phyloP scores from a whole-genome alignment of 2,113 vertebrate species.

The Vimba vimba region DNA sequence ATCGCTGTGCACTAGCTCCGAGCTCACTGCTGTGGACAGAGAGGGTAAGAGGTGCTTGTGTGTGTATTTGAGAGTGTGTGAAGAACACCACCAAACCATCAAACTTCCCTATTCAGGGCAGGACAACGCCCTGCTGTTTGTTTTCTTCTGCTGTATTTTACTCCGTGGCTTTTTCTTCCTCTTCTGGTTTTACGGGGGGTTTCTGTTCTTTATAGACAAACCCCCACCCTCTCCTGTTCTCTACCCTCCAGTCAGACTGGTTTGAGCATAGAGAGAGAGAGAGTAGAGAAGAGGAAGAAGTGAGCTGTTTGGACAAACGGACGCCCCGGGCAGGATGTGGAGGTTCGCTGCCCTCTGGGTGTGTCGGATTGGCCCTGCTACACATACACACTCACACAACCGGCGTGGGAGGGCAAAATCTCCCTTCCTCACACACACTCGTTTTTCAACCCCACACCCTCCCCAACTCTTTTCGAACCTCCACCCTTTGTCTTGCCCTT shows the following conservation, averaged over 20 bases:
- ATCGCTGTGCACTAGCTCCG: not conserved
- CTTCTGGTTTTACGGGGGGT: constrained; percentile 55
- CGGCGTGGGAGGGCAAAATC: constrained; percentile 27
- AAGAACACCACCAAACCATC: constrained; percentile 37
- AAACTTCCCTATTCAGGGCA: constrained; percentile 50
- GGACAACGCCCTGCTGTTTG: constrained; percentile 55
- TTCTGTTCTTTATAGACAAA: constrained; percentile 51
- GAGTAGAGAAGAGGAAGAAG: constrained; percentile 39
- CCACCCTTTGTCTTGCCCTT: constrained; percentile 47
- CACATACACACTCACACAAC: constrained; percentile 57
- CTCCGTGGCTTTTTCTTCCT: constrained; percentile 52
- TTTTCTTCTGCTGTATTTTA: constrained; percentile 52
- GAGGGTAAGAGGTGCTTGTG: constrained; percentile 24
- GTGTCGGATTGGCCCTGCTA: constrained; percentile 72
- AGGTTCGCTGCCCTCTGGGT: constrained; percentile 77
- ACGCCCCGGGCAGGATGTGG: constrained; percentile 78
- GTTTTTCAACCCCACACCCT: constrained; percentile 68
- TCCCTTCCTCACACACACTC: constrained; percentile 33
- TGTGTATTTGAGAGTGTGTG: constrained; percentile 22
- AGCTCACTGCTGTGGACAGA: not conserved
- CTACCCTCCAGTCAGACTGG: constrained; percentile 66
- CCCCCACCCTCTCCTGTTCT: constrained; percentile 51
- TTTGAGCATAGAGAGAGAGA: constrained; percentile 62
- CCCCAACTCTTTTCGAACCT: constrained; percentile 62
- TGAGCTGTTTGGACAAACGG: constrained; percentile 76